A percentile compares a stretch with the other conserved stretches of the same genome.
phyloP scores from a whole-genome alignment of 2,888 invertebrate genomes.

The Lacanobia oleracea region DNA sequence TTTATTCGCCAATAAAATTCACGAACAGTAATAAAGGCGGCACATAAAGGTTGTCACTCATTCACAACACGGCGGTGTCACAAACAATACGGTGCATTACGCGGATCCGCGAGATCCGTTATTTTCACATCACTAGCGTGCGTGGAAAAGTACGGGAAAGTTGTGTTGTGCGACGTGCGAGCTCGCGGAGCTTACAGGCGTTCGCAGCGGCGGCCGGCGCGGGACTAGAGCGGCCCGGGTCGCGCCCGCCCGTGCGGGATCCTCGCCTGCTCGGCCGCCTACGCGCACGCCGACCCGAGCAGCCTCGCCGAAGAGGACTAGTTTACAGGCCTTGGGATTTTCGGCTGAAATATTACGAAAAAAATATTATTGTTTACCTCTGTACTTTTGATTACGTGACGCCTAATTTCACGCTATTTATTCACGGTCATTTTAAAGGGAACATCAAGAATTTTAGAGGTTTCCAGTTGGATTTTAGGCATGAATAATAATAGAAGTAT shows the following conservation, averaged over 20 bases:
- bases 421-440: not conserved
- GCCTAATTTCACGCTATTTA: not conserved
- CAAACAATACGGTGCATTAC: conserved; percentile 63
- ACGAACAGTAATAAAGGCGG: conserved; percentile 57
- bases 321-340: conserved; percentile 21
- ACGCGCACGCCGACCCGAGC: conserved; percentile 58
- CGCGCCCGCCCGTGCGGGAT: conserved; percentile 64
- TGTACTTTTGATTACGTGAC: not conserved
- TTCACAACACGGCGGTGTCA: conserved; percentile 61
- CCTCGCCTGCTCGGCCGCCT: conserved; percentile 60
- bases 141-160: conserved; percentile 79
- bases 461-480: not conserved
- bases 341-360: not conserved
- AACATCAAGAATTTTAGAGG: not conserved
- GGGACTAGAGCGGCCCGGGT: conserved; percentile 77
- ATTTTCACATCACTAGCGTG: conserved; percentile 66
- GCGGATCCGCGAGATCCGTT: conserved; percentile 44
- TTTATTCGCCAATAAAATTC: conserved; percentile 59
- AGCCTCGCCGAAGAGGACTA: conserved; percentile 39
- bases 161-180: conserved; percentile 59
- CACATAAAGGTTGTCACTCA: conserved; percentile 64
- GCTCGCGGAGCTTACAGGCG: conserved; percentile 64
- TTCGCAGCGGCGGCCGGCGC: conserved; percentile 76
- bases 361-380: not conserved
- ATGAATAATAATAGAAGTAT: not conserved